Evolutionary conservation across 1,140 invertebrate genomes (phyloP).

Genomic region (Metopolophium dirhodum): DNA sequence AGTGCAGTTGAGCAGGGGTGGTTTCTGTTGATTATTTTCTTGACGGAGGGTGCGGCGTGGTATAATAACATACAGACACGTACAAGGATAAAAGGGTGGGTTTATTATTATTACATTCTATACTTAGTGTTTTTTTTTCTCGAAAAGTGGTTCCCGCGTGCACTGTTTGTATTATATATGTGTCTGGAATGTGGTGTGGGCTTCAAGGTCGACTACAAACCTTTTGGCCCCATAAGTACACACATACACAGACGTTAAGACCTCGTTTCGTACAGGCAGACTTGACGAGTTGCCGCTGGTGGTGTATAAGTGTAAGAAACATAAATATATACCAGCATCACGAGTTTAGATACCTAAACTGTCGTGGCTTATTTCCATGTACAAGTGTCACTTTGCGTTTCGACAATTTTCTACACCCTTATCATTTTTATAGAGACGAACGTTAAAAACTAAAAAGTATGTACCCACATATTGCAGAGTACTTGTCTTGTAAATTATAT

Average conservation of each 20-base stretch:
- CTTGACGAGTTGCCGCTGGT: constrained; percentile 9
- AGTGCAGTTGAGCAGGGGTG: neutral
- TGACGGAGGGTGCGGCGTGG: neutral
- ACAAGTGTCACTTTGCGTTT: neutral
- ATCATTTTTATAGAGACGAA: neutral
- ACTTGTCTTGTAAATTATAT: neutral
- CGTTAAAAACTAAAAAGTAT: neutral
- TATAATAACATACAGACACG: neutral
- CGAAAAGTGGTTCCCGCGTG: neutral
- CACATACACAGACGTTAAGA: constrained; percentile 14
- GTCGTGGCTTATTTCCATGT: neutral
- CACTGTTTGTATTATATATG: neutral
- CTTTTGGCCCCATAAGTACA: constrained; percentile 30
- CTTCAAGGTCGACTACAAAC: constrained; percentile 52
- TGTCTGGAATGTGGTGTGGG: constrained; percentile 51
- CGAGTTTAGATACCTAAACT: neutral
- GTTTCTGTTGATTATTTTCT: neutral
- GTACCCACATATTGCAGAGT: neutral
- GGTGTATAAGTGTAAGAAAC: neutral
- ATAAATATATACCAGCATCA: neutral
- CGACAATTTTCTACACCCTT: neutral
- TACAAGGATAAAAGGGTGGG: neutral
- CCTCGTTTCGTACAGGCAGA: constrained; percentile 39
- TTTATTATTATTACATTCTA: neutral
- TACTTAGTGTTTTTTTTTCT: neutral